Evolutionary conservation across 2,797 vertebrate species (phyloP), one percentile per base, ranked within the genome.

Genomic region (Erethizon dorsatum): DNA sequence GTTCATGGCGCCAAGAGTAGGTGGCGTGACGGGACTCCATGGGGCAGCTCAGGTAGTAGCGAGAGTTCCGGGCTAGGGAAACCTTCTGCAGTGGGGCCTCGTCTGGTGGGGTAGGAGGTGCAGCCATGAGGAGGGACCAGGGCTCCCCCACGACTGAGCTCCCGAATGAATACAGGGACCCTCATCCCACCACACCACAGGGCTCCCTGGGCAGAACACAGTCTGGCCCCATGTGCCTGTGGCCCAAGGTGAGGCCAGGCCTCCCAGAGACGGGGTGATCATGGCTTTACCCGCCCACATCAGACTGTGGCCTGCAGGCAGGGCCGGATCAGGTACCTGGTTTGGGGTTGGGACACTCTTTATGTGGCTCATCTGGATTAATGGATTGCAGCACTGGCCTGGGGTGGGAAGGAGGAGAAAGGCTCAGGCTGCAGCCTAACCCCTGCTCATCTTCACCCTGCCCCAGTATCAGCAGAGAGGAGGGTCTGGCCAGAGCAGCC

Each of bases 11-110:
- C 99, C 99, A 99, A 0, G 97, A 98, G 96, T 99, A 99, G 86
- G 97, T 98, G 97, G 98, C 98, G 0, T 98, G 98, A 97, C 98
- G 98, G n/a, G 99, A 99, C 90, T 98, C 98, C 9, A 98, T 94
- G 26, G 98, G 98, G 57, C 99, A 99, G 96, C 98, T 98, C 97
- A 99, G 98, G 96, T 98, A 99, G 89, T 98, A 99, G 56, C 98
- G 98, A 13, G 99, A 98, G n/a, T 97, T 97, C 13, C 69, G 98
- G 56, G 96, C 90, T 3, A 99, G 98, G 0, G 92, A 94, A 20
- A 98, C 96, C 78, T 97, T 98, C 63, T 97, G 97, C 69, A 97
- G 54, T 0, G 95, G 97, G 14, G 96, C 95, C 41, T 85, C 67
- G 6, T 95, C 98, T 98, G 92, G 22, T 9, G 33, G 17, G 24